Evolutionary conservation across 2,888 invertebrate species (phyloP).

Genomic region (Drosophila meridionalis): DNA sequence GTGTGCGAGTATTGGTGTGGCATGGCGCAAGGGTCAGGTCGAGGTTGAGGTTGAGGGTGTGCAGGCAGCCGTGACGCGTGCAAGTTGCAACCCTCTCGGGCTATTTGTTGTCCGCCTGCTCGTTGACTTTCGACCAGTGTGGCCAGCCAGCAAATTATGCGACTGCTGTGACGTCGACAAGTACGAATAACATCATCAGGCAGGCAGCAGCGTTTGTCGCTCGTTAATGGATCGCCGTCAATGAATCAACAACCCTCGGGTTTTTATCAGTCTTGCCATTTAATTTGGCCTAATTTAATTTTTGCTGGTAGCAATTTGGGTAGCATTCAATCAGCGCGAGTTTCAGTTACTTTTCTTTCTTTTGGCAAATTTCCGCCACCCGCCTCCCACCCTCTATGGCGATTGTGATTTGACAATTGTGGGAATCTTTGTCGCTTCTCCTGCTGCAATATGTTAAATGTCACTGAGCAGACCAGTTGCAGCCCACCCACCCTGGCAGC

Average conservation of each 20-base stretch:
- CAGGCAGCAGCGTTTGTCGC: slow-evolving; percentile 66
- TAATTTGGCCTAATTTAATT: slow-evolving; percentile 79
- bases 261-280: slow-evolving; percentile 51
- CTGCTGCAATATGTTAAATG: slow-evolving; percentile 70
- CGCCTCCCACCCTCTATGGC: not conserved
- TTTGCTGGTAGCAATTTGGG: slow-evolving; percentile 66
- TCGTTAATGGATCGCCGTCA: slow-evolving; percentile 63
- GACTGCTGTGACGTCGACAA: slow-evolving; percentile 46
- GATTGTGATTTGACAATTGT: slow-evolving; percentile 77
- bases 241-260: slow-evolving; percentile 6
- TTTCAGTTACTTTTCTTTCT: not conserved
- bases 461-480: slow-evolving; percentile 40
- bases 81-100: slow-evolving; percentile 60
- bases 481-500: slow-evolving; percentile 21
- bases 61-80: slow-evolving; percentile 70
- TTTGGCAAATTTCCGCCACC: slow-evolving; percentile 5
- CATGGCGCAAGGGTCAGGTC: slow-evolving; percentile 32
- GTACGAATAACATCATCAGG: slow-evolving; percentile 71
- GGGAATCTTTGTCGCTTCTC: slow-evolving; percentile 61
- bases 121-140: slow-evolving; percentile 72
- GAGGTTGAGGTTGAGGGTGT: slow-evolving; percentile 57
- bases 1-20: slow-evolving; percentile 4
- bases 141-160: slow-evolving; percentile 68
- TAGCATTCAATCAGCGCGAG: slow-evolving; percentile 37
- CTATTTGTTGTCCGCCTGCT: slow-evolving; percentile 2